phyloP scores from a whole-genome alignment of 2,888 invertebrate species.

The Tipula confusa region DNA sequence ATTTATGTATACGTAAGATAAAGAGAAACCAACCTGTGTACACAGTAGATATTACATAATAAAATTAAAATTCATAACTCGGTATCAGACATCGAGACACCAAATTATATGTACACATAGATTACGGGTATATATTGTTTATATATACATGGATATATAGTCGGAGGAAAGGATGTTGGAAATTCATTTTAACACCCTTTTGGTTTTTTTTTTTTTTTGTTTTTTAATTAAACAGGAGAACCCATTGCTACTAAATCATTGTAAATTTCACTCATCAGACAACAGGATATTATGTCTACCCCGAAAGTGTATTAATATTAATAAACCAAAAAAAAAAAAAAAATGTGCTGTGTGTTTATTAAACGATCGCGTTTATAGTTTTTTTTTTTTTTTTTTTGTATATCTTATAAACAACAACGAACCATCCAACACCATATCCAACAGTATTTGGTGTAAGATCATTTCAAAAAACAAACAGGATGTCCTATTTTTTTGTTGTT shows the following conservation, averaged over 20 bases:
- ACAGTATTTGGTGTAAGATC: background rate
- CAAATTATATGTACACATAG: background rate
- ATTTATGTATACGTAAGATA: background rate
- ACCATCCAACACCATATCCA: background rate
- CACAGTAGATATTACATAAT: background rate
- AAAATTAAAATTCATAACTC: conserved; percentile 20
- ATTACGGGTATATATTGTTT: too few species aligned
- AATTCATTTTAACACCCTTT: background rate
- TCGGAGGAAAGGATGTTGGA: background rate
- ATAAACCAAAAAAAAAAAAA: background rate
- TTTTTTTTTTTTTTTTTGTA: background rate
- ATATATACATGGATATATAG: too few species aligned
- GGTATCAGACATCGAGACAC: conserved; percentile 12
- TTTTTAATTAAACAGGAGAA: background rate
- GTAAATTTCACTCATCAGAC: conserved; percentile 25
- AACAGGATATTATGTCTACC: conserved; percentile 25
- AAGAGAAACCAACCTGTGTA: background rate
- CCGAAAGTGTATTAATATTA: conserved; percentile 4
- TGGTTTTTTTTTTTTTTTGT: background rate
- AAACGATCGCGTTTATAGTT: background rate
- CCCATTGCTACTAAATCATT: background rate
- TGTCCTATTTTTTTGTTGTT: background rate
- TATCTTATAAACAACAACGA: background rate
- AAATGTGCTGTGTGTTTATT: background rate
- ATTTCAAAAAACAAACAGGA: conserved; percentile 3